Conservation (phyloP, 2,797 vertebrate genomes). For the Oryzias dopingdopingensis region DNA sequence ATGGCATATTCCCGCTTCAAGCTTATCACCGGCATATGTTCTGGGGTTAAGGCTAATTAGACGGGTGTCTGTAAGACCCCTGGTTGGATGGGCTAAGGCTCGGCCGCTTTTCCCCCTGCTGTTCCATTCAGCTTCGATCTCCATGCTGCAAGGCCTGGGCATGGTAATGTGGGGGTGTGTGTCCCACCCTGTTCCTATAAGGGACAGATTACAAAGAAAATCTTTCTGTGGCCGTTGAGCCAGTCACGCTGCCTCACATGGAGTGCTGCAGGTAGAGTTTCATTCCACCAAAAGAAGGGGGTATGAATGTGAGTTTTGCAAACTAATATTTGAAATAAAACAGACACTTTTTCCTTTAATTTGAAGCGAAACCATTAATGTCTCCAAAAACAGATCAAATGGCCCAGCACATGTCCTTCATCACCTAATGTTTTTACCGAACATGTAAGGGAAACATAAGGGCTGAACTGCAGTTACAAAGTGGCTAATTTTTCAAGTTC, state of each 20-base stretch:
- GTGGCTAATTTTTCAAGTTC: slow-evolving; percentile 18
- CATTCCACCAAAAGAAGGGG: slow-evolving; percentile 30
- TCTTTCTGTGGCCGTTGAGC: slow-evolving; percentile 63
- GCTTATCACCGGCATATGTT: slow-evolving; percentile 61
- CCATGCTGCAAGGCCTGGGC: slow-evolving; percentile 46
- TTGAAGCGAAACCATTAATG: not conserved
- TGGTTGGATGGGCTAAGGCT: slow-evolving; percentile 33
- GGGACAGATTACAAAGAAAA: slow-evolving; percentile 64
- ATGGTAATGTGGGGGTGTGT: slow-evolving; percentile 59
- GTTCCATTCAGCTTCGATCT: slow-evolving; percentile 60
- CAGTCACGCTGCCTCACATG: slow-evolving; percentile 50
- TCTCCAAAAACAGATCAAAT: no score
- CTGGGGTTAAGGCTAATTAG: slow-evolving; percentile 65
- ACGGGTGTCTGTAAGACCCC: slow-evolving; percentile 36
- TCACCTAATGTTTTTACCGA: slow-evolving; percentile 14
- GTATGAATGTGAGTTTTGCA: slow-evolving; percentile 38
- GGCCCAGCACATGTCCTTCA: not conserved
- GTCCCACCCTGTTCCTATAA: slow-evolving; percentile 39
- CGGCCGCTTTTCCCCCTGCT: slow-evolving; percentile 58
- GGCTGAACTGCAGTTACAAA: slow-evolving; percentile 6
- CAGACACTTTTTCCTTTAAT: not conserved
- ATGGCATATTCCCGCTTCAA: slow-evolving; percentile 51
- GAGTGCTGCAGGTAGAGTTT: slow-evolving; percentile 35
- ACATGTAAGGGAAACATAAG: not conserved
- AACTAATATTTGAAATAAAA: not conserved